A percentile compares a stretch with the other conserved stretches of the same genome.
These are phyloP conservation scores for roundworm (Caenorhabditis elegans) DNA, from an alignment of 1,140 invertebrate genomes.

Conservation along the genomic window WBcel235 BX284606.5:15130501-15131000, in stretches of 20 bases:
- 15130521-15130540: too few relatives aligned
- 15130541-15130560: too few relatives aligned
- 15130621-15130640: not conserved
- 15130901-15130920: too few relatives aligned
- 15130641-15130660: slow-evolving; percentile 11
- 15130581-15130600: not conserved
- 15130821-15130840: too few relatives aligned
- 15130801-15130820: too few relatives aligned
- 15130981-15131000: not conserved
- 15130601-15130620: too few relatives aligned
- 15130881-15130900: too few relatives aligned
- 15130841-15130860: too few relatives aligned
- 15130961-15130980: not conserved
- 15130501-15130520: too few relatives aligned
- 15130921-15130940: not conserved
- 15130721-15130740: slow-evolving; percentile 18
- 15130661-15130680: slow-evolving; percentile 24
- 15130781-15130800: not conserved
- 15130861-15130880: too few relatives aligned
- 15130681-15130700: not conserved
- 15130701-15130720: slow-evolving; percentile 29
- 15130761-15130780: not conserved
- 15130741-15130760: not conserved
- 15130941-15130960: not conserved
- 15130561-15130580: too few relatives aligned